Conservation (phyloP, 2,113 vertebrate species). For the Corythoichthys intestinalis region DNA sequence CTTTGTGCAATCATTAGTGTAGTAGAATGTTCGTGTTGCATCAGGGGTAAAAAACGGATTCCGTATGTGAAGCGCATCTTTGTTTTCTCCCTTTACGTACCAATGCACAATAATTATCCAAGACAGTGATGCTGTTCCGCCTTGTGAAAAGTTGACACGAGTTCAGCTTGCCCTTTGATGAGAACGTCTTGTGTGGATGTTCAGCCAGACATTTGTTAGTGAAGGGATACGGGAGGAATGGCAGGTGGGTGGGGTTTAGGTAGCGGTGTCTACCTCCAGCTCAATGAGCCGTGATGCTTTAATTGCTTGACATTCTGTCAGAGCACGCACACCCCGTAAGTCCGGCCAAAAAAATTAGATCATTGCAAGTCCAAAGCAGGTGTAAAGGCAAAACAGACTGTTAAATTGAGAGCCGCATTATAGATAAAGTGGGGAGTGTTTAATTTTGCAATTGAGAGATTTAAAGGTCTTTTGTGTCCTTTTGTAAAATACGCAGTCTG, state of each 20-base stretch:
- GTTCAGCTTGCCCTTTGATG: conserved; percentile 62
- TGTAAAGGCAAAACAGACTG: conserved; percentile 58
- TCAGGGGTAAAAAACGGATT: conserved; percentile 22
- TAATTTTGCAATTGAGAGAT: conserved; percentile 64
- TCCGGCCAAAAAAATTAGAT: conserved; percentile 61
- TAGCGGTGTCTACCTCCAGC: conserved; percentile 59
- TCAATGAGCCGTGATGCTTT: conserved; percentile 71
- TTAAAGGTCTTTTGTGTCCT: conserved; percentile 29
- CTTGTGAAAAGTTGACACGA: conserved; percentile 44
- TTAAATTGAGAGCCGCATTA: conserved; percentile 47
- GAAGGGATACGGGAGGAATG: conserved; percentile 31
- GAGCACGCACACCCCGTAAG: conserved; percentile 52
- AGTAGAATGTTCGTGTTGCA: conserved; percentile 25
- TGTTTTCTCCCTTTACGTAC: conserved; percentile 53
- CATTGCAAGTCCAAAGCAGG: conserved; percentile 61
- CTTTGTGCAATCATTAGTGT: conserved; percentile 35
- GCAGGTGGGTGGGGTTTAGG: conserved; percentile 33
- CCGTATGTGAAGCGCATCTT: conserved; percentile 24
- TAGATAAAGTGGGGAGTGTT: conserved; percentile 55
- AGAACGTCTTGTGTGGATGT: conserved; percentile 46
- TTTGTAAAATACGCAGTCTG: conserved; percentile 22
- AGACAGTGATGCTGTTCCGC: conserved; percentile 50
- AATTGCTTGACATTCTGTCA: conserved; percentile 73
- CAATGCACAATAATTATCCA: conserved; percentile 47
- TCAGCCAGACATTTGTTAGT: conserved; percentile 31